Evolutionary conservation across 2,888 invertebrate genomes (phyloP), one percentile per base, ranked within the genome.

Genomic region (Serrognathus titanus): DNA sequence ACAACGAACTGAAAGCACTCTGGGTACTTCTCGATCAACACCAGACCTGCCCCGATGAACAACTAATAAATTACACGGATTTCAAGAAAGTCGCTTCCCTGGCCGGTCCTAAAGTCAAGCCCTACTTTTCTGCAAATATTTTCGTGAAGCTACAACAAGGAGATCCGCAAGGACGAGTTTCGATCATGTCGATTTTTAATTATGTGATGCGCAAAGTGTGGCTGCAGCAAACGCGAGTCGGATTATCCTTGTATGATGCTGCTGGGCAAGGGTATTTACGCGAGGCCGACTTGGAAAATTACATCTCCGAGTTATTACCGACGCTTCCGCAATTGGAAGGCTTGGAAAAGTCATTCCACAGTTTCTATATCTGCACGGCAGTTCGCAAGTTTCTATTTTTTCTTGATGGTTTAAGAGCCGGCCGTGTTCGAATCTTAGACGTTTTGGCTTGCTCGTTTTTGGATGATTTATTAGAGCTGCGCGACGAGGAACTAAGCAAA

Each of bases 331-430:
- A 96, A 53, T 79, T 97, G 3, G 91, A 94, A 73, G 92, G 94
- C 0, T 78, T 97, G 51, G 94, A 96, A 76, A 89, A 92, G 37
- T 94, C 95, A 0, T 97, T 97, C 79, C 93, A 94, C 69, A 92
- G 91, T 9, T 97, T 97, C 80, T 98, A 97, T 75, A 90, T 96
- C 13, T 97, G 97, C 74, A 96, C 97, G 0, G 97, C 95, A 2
- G 95, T 95, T 0, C 83, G 97, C 66, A 96, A 97, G 75, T 97
- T 98, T 79, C 85, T 97, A 69, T 98, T 98, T 80, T 97, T 97
- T 74, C 80, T 98, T 10, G 97, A 97, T 75, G 93, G 94, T 0
- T 77, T 94, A 61, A 81, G 92, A 60, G 92, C 93, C 0, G 94
- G 95, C 0, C 83, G 92, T 63, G 92, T 97, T 48, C 83, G 92